Percentiles rank a stretch among this genome's conserved stretches.
phyloP scores from a whole-genome alignment of 1,140 invertebrate species.

The Daktulosphaira vitifoliae region DNA sequence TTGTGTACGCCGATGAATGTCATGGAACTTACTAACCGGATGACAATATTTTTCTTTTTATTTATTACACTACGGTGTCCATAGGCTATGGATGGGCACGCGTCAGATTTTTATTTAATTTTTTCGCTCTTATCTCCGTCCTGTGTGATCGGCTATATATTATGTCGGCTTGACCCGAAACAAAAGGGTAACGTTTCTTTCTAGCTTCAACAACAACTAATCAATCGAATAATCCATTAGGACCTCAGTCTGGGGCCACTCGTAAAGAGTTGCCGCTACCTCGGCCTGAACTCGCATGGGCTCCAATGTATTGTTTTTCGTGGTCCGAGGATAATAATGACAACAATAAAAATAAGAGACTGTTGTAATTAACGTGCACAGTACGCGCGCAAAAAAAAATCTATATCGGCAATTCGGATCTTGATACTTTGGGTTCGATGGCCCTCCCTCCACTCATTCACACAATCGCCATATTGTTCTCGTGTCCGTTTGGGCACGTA shows the following conservation, averaged over 20 bases:
- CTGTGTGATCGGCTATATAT: too few relatives aligned
- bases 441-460: not conserved
- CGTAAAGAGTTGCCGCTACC: not conserved
- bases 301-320: not conserved
- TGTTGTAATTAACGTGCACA: constrained; percentile 29
- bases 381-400: constrained; percentile 23
- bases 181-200: constrained; percentile 26
- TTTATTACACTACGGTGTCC: too few relatives aligned
- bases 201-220: not conserved
- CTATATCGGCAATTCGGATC: constrained; percentile 11
- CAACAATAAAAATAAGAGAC: not conserved
- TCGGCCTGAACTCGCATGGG: not conserved
- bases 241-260: constrained; percentile 16
- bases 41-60: too few relatives aligned
- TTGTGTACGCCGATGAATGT: too few relatives aligned
- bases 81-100: too few relatives aligned
- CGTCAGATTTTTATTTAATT: too few relatives aligned
- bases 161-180: constrained; percentile 21
- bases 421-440: constrained; percentile 1
- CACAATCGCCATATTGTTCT: too few relatives aligned
- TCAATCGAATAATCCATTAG: constrained; percentile 25
- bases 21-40: too few relatives aligned
- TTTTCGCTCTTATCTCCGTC: too few relatives aligned
- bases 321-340: constrained; percentile 8
- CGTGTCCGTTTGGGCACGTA: too few relatives aligned